These are phyloP conservation scores for Strigops habroptila DNA, from an alignment of 2,113 vertebrate species.

Conservation along the genomic window DNA sequence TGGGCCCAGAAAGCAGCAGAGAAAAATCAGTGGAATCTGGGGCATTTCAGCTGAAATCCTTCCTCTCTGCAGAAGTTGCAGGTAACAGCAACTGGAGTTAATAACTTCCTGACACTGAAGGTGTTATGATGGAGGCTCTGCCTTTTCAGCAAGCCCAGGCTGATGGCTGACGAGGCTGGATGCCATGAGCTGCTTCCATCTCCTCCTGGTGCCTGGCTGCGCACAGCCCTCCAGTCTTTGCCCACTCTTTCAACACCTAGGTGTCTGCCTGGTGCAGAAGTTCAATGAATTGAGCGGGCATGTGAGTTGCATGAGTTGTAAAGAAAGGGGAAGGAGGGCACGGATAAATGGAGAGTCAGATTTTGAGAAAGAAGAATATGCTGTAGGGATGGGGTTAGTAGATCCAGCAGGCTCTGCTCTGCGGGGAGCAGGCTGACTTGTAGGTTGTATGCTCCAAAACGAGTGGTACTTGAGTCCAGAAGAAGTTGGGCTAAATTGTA, in stretches of 20 bases:
- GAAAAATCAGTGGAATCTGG: neutral
- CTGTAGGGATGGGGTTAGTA: neutral
- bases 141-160: neutral
- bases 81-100: neutral
- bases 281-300: accelerated
- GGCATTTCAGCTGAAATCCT: neutral
- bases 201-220: neutral
- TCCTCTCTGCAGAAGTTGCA: neutral
- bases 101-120: neutral
- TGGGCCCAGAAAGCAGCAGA: neutral
- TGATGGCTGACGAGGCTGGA: neutral
- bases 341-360: neutral
- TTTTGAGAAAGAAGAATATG: neutral
- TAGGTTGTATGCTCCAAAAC: neutral
- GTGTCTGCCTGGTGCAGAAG: neutral
- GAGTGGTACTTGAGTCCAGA: neutral
- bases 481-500: neutral
- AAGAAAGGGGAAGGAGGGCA: neutral
- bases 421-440: neutral
- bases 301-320: neutral
- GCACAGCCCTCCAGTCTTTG: neutral
- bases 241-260: neutral
- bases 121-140: neutral
- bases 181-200: neutral
- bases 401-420: neutral